Evolutionary conservation across 1,140 invertebrate species (phyloP).

Genomic region (Scaptodrosophila lebanonensis): DNA sequence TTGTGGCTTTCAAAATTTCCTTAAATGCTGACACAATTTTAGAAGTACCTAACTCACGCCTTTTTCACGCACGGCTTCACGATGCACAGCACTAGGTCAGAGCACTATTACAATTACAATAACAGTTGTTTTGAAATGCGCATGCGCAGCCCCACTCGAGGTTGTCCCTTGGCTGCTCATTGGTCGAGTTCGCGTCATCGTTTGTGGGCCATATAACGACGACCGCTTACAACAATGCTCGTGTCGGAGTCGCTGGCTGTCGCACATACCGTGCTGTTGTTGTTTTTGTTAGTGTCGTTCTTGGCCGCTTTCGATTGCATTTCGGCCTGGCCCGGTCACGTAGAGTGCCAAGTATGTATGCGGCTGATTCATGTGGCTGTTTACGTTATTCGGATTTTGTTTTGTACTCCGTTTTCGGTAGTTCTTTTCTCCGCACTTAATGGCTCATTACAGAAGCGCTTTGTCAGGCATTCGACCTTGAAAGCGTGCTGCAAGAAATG

Average conservation of each 20-base stretch:
- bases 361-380: constrained; percentile 22
- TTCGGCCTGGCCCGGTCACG: constrained; percentile 31
- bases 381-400: constrained; percentile 38
- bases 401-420: constrained; percentile 14
- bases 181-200: background rate
- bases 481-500: constrained; percentile 20
- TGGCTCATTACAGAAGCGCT: constrained; percentile 12
- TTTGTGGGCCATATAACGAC: constrained; percentile 20
- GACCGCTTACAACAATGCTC: constrained; percentile 44
- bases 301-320: constrained; percentile 17
- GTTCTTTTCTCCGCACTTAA: constrained; percentile 45
- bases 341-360: constrained; percentile 35
- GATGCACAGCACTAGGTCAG: no score
- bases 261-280: constrained; percentile 1
- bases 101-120: constrained; percentile 26
- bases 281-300: constrained; percentile 11
- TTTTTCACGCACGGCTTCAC: no score
- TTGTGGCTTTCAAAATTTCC: no score
- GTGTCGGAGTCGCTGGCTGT: constrained; percentile 23
- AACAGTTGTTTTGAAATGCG: constrained; percentile 9
- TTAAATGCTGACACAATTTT: no score
- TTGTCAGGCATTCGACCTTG: constrained; percentile 37
- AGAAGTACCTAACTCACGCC: no score
- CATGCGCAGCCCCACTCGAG: constrained; percentile 37
- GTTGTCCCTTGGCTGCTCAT: constrained; percentile 12